Evolutionary conservation across 2,113 vertebrate genomes (phyloP).

Genomic region (Montifringilla adamsi): DNA sequence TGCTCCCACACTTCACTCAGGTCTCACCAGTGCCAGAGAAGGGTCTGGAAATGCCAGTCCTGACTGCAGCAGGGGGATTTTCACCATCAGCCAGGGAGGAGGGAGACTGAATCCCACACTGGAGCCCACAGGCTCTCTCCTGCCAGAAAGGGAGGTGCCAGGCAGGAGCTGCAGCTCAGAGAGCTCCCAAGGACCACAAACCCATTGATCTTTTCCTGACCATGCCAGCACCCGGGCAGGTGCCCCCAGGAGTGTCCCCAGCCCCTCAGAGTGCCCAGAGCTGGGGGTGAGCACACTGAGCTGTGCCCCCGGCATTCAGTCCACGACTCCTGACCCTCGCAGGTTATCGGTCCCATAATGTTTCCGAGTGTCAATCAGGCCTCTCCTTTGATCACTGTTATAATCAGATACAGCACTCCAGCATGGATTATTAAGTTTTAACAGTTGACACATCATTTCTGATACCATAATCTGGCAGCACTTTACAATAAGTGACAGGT

Average conservation of each 20-base stretch:
- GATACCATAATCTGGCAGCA: constrained; percentile 62
- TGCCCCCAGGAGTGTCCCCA: not conserved
- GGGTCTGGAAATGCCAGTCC: not conserved
- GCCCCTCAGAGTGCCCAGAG: not conserved
- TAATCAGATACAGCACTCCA: constrained; percentile 64
- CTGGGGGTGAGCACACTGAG: not conserved
- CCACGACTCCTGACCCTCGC: constrained; percentile 27
- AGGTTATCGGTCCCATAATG: constrained; percentile 29
- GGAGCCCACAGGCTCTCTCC: not conserved
- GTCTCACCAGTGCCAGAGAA: not conserved
- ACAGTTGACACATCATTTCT: constrained; percentile 58
- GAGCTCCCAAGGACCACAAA: not conserved
- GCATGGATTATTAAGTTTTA: constrained; percentile 61
- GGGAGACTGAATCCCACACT: not conserved
- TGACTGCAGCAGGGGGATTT: not conserved
- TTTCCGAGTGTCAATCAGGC: constrained; percentile 31
- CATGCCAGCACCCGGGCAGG: not conserved
- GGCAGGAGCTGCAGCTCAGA: not conserved
- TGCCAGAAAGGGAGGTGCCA: not conserved
- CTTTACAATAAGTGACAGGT: constrained; percentile 67
- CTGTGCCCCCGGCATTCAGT: accelerated
- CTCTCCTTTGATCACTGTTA: constrained; percentile 58
- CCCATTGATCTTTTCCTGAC: not conserved
- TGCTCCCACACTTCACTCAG: not conserved
- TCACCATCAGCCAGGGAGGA: accelerated